Percentiles rank a stretch among this genome's conserved stretches.
These are phyloP conservation scores for Papilio xuthus DNA, from an alignment of 1,140 invertebrate genomes.

Conservation along the genomic window DNA sequence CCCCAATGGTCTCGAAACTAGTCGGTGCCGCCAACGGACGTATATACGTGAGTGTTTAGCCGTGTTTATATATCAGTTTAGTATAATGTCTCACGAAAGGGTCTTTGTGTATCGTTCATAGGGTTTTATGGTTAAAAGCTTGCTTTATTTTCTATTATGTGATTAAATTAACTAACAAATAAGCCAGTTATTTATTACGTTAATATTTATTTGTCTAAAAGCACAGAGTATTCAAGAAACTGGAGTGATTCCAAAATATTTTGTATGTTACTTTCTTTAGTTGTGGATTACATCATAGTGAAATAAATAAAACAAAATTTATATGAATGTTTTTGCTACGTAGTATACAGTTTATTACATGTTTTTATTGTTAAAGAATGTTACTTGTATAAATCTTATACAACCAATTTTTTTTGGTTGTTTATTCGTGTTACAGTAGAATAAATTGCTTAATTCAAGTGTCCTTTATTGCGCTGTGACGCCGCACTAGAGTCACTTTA, in stretches of 20 bases:
- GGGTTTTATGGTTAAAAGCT: background rate
- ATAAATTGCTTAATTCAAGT: too few species aligned
- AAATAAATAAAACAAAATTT: constrained; percentile 5
- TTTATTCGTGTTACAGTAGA: too few species aligned
- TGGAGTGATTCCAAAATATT: background rate
- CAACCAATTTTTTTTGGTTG: background rate
- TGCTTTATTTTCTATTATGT: background rate
- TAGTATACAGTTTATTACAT: background rate
- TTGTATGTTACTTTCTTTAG: background rate
- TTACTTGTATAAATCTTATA: background rate
- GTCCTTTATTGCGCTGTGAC: too few species aligned
- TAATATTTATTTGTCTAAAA: background rate
- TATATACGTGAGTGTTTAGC: too few species aligned
- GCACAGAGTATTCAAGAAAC: background rate
- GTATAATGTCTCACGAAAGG: too few species aligned
- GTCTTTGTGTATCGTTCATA: too few species aligned
- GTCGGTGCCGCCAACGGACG: too few species aligned
- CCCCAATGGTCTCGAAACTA: too few species aligned
- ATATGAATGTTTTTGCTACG: background rate
- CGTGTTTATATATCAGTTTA: too few species aligned
- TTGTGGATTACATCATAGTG: background rate
- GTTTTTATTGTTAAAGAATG: background rate
- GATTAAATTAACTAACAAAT: background rate
- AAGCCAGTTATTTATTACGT: background rate
- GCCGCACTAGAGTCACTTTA: too few species aligned